phyloP scores from a whole-genome alignment of 1,140 invertebrate species.

The Bombus waltoni region DNA sequence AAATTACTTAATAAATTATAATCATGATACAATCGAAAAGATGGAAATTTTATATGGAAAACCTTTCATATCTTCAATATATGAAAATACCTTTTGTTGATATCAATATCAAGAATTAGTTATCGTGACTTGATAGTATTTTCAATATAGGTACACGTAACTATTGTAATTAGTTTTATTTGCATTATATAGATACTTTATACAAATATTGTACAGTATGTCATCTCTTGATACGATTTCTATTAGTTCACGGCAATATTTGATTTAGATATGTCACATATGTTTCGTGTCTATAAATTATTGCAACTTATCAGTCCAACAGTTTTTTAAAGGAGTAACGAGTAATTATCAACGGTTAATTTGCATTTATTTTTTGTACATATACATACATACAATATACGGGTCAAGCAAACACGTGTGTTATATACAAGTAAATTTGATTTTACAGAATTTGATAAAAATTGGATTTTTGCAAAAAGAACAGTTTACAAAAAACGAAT shows the following conservation, averaged over 20 bases:
- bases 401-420: too few relatives aligned
- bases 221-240: background rate
- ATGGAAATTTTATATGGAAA: background rate
- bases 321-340: background rate
- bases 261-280: constrained; percentile 23
- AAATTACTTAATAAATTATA: too few relatives aligned
- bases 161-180: background rate
- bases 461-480: too few relatives aligned
- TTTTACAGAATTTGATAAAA: too few relatives aligned
- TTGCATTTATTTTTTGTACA: too few relatives aligned
- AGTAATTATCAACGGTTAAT: too few relatives aligned
- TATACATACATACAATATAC: too few relatives aligned
- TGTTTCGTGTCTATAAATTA: constrained; percentile 2
- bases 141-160: background rate
- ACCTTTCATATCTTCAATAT: background rate
- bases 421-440: too few relatives aligned
- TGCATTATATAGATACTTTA: background rate
- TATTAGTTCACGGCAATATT: constrained; percentile 10
- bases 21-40: background rate
- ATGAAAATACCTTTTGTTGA: background rate
- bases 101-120: background rate
- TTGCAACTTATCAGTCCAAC: background rate
- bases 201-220: background rate
- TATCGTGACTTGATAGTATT: background rate
- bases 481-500: too few relatives aligned